Percentiles rank a stretch among this genome's conserved stretches.
Evolutionary conservation across 2,888 invertebrate species (phyloP).

Genomic region (Hypercompe scribonia): DNA sequence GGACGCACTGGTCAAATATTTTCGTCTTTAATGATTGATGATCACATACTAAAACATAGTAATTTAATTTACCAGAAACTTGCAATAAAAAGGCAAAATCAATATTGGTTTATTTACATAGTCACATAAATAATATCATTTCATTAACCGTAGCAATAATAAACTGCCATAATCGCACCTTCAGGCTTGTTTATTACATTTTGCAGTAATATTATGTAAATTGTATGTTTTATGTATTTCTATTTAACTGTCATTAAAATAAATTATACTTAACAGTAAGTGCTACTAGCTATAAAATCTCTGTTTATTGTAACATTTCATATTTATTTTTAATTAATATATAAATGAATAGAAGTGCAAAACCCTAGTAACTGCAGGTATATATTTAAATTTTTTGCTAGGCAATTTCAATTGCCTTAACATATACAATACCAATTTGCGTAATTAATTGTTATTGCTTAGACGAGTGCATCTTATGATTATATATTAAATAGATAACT

Average conservation of each 20-base stretch:
- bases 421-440: too few relatives aligned
- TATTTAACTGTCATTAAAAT: not conserved
- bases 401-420: too few relatives aligned
- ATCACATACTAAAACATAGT: not conserved
- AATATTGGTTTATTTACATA: constrained; percentile 16
- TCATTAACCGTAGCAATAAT: constrained; percentile 25
- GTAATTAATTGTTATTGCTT: too few relatives aligned
- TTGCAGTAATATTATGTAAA: not conserved
- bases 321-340: not conserved
- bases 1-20: too few relatives aligned
- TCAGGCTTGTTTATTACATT: constrained; percentile 27
- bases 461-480: too few relatives aligned
- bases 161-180: constrained; percentile 5
- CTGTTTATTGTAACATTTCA: not conserved
- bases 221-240: constrained; percentile 3
- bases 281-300: not conserved
- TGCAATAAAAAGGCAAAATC: not conserved
- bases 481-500: too few relatives aligned
- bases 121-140: constrained; percentile 31
- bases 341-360: too few relatives aligned
- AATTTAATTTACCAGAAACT: not conserved
- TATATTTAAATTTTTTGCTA: too few relatives aligned
- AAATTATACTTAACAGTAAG: not conserved
- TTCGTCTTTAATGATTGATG: too few relatives aligned
- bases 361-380: too few relatives aligned